phyloP scores from a whole-genome alignment of 2,113 vertebrate species.

The Sturnus vulgaris region DNA sequence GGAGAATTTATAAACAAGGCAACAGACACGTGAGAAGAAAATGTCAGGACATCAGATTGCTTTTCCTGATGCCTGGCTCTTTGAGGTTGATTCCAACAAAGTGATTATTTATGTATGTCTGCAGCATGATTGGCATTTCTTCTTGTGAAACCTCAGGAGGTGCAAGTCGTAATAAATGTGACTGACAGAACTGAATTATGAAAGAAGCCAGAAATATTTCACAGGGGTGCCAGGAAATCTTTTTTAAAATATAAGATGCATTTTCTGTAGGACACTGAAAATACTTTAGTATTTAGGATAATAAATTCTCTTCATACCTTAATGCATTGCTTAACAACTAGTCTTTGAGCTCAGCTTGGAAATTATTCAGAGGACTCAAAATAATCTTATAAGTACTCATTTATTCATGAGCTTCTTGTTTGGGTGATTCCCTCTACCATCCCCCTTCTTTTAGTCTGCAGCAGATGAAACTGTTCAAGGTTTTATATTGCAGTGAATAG shows the following conservation, averaged over 20 bases:
- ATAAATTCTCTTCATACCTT: not conserved
- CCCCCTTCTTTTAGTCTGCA: not conserved
- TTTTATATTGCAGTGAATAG: not conserved
- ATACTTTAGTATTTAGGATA: not conserved
- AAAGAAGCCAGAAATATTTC: not conserved
- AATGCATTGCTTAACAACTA: not conserved
- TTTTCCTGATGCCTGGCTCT: not conserved
- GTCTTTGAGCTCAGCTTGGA: not conserved
- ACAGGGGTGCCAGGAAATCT: not conserved
- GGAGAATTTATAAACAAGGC: not conserved
- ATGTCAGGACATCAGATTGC: not conserved
- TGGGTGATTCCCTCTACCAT: not conserved
- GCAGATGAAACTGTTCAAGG: not conserved
- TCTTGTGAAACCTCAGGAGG: not conserved
- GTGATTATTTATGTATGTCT: constrained; percentile 2
- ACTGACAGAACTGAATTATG: not conserved
- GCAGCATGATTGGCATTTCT: not conserved
- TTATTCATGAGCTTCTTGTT: not conserved
- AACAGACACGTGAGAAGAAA: not conserved
- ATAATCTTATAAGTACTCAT: not conserved
- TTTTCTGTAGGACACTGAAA: not conserved
- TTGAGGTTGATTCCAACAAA: not conserved
- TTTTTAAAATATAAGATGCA: not conserved
- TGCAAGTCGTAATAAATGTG: not conserved
- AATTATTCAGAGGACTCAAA: not conserved